Conservation (phyloP, 2,888 invertebrate species). For the Eupeodes luniger region DNA sequence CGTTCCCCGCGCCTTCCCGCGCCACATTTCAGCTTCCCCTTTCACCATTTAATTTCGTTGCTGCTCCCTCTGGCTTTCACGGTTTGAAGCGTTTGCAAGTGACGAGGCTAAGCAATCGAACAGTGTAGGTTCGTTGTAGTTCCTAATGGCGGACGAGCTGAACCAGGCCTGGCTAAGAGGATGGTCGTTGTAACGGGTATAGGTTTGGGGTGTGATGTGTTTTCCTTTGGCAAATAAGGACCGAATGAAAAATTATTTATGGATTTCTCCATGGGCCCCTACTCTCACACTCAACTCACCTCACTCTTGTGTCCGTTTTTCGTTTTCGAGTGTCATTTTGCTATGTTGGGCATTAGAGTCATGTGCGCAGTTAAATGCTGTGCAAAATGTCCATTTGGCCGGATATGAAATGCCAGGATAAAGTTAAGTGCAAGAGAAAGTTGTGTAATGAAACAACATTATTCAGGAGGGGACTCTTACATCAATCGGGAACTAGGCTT, state of each 20-base stretch:
- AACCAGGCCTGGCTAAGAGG: too few species aligned
- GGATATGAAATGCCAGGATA: constrained; percentile 40
- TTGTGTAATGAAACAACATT: constrained; percentile 53
- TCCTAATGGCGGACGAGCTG: constrained; percentile 14
- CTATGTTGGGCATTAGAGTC: constrained; percentile 46
- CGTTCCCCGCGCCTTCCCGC: too few species aligned
- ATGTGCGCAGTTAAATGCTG: constrained; percentile 55
- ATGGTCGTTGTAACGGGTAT: too few species aligned
- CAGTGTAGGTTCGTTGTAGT: constrained; percentile 33
- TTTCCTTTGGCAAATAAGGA: constrained; percentile 36
- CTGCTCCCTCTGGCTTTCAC: constrained; percentile 45
- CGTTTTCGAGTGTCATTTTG: constrained; percentile 50
- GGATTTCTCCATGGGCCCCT: constrained; percentile 34
- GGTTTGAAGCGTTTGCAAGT: constrained; percentile 48
- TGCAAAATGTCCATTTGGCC: constrained; percentile 39
- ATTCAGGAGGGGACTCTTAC: not conserved
- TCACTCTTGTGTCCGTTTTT: not conserved
- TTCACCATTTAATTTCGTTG: not conserved
- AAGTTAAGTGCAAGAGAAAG: constrained; percentile 55
- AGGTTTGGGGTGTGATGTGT: not conserved
- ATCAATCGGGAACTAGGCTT: too few species aligned
- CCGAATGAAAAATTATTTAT: constrained; percentile 70
- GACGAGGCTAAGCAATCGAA: constrained; percentile 59
- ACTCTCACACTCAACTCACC: too few species aligned
- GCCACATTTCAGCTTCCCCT: not conserved